Percentiles rank a stretch among this genome's conserved stretches.
These are phyloP conservation scores for Xestia ashworthii DNA, from an alignment of 2,888 invertebrate species.

Conservation along the genomic window DNA sequence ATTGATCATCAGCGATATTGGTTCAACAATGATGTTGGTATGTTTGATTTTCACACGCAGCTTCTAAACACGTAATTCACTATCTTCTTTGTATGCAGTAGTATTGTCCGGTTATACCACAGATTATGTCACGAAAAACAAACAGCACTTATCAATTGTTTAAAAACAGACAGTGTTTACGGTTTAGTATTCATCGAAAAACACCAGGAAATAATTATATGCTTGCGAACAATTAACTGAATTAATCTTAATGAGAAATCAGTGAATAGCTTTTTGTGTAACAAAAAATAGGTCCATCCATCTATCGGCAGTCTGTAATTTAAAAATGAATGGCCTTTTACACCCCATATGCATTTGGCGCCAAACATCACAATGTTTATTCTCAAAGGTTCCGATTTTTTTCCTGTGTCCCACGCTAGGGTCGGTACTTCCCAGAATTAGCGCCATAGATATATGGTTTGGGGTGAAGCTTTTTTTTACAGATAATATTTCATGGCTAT, in stretches of 20 bases:
- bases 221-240: slow-evolving; percentile 25
- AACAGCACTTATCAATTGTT: not conserved
- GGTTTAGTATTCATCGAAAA: slow-evolving; percentile 8
- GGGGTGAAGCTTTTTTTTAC: slow-evolving; percentile 61
- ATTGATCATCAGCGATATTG: slow-evolving; percentile 48
- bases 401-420: slow-evolving; percentile 67
- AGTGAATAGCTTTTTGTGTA: slow-evolving; percentile 18
- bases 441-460: slow-evolving; percentile 56
- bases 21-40: slow-evolving; percentile 18
- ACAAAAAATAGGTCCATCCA: slow-evolving; percentile 6
- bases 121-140: slow-evolving; percentile 30
- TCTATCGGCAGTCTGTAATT: slow-evolving; percentile 43
- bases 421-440: slow-evolving; percentile 75
- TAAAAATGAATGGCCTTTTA: slow-evolving; percentile 67
- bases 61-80: slow-evolving; percentile 33
- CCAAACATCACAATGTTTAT: slow-evolving; percentile 66
- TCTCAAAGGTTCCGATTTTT: slow-evolving; percentile 66
- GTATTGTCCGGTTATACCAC: slow-evolving; percentile 13
- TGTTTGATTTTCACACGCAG: slow-evolving; percentile 60
- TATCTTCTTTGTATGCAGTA: slow-evolving; percentile 20
- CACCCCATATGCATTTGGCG: slow-evolving; percentile 65
- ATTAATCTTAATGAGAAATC: slow-evolving; percentile 48
- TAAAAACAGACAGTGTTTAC: slow-evolving; percentile 13
- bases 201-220: slow-evolving; percentile 28
- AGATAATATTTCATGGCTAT: slow-evolving; percentile 63